phyloP scores from a whole-genome alignment of 2,888 invertebrate species.

The Neoaliturus tenellus region DNA sequence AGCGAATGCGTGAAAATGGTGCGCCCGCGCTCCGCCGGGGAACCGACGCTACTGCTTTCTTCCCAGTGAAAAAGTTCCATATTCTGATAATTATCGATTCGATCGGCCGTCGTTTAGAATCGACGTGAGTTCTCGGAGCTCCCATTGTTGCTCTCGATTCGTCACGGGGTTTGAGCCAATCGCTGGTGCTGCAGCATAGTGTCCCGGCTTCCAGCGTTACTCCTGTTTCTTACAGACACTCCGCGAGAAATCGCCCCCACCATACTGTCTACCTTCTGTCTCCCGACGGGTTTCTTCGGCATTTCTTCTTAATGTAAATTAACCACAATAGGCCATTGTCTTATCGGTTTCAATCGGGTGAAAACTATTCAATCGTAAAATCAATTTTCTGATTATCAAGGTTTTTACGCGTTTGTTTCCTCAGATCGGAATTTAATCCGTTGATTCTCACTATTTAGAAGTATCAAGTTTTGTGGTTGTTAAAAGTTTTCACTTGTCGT shows the following conservation, averaged over 20 bases:
- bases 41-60: constrained; percentile 54
- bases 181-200: constrained; percentile 36
- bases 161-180: constrained; percentile 54
- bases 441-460: too few species aligned
- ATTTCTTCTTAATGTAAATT: neutral
- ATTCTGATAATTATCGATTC: constrained; percentile 56
- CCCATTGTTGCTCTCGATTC: constrained; percentile 57
- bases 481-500: too few species aligned
- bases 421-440: too few species aligned
- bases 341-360: neutral
- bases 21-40: constrained; percentile 39
- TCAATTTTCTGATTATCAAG: neutral
- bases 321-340: neutral
- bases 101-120: constrained; percentile 57
- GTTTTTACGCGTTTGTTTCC: too few species aligned
- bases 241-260: neutral
- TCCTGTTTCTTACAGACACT: constrained; percentile 26
- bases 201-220: constrained; percentile 31
- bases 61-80: constrained; percentile 56
- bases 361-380: neutral
- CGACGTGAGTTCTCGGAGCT: constrained; percentile 56
- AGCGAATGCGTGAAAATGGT: constrained; percentile 50
- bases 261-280: neutral
- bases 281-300: neutral
- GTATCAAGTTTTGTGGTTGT: too few species aligned